These are phyloP conservation scores for Bombyx mandarina DNA, from an alignment of 1,140 invertebrate genomes.

Conservation along the genomic window DNA sequence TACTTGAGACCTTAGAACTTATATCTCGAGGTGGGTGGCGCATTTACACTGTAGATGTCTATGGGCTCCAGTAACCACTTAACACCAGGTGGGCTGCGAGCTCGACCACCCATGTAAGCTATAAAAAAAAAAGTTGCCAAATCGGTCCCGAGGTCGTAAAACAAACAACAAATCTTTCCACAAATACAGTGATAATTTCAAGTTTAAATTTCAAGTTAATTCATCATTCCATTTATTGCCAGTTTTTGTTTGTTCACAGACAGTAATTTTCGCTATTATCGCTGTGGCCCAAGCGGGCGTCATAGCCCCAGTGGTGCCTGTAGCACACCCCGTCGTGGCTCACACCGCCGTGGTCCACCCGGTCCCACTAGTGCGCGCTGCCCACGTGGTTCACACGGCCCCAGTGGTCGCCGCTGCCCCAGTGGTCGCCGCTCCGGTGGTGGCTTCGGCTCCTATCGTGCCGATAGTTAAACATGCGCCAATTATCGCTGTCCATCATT, in stretches of 20 bases:
- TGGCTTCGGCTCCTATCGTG: conserved; percentile 29
- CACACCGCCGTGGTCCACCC: conserved; percentile 28
- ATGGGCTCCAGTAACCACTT: too few species aligned
- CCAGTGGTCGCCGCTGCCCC: conserved; percentile 26
- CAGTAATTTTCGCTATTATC: conserved; percentile 38
- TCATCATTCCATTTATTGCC: too few species aligned
- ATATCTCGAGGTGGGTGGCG: too few species aligned
- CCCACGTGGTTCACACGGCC: conserved; percentile 31
- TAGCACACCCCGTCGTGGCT: conserved; percentile 35
- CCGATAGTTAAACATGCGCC: conserved; percentile 33
- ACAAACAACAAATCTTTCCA: too few species aligned
- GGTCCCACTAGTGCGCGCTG: conserved; percentile 20
- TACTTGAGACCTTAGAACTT: too few species aligned
- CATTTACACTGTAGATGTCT: too few species aligned
- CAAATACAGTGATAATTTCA: too few species aligned
- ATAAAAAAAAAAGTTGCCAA: too few species aligned
- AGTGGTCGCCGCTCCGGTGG: conserved; percentile 35
- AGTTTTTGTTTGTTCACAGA: conserved; percentile 26
- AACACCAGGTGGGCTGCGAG: too few species aligned
- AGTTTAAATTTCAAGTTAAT: too few species aligned
- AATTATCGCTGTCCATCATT: conserved; percentile 46
- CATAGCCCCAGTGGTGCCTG: conserved; percentile 44
- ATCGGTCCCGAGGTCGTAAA: too few species aligned
- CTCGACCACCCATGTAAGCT: too few species aligned
- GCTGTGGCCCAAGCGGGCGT: conserved; percentile 41